Evolutionary conservation across 2,888 invertebrate genomes (phyloP).

Genomic region (Nematopogon swammerdamellus): DNA sequence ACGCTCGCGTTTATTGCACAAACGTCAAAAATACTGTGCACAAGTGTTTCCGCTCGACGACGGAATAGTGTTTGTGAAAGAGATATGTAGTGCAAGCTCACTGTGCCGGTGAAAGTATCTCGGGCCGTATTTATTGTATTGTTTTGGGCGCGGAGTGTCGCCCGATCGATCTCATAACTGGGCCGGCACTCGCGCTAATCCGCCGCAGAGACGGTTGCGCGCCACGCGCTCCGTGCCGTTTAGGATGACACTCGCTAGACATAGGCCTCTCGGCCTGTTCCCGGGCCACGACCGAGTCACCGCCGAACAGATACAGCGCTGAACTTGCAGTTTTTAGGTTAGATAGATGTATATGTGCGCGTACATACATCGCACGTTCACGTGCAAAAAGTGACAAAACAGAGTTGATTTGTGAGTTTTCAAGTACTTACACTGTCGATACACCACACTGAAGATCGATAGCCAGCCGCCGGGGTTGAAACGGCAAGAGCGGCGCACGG

Average conservation of each 20-base stretch:
- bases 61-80: constrained; percentile 22
- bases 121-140: neutral
- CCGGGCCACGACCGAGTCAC: neutral
- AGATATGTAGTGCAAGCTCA: constrained; percentile 16
- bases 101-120: neutral
- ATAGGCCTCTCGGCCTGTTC: neutral
- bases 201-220: neutral
- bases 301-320: neutral
- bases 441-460: too few species aligned
- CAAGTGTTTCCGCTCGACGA: constrained; percentile 35
- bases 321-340: neutral
- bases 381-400: too few species aligned
- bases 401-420: constrained; percentile 18
- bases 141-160: neutral
- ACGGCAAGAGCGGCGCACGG: too few species aligned
- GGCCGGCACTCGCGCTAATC: neutral
- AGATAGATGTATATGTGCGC: neutral
- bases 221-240: too few species aligned
- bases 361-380: too few species aligned
- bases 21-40: constrained; percentile 36
- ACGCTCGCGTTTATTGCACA: constrained; percentile 22
- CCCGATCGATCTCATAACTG: neutral
- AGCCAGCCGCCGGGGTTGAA: too few species aligned
- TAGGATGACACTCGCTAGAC: neutral
- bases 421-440: constrained; percentile 15